Evolutionary conservation across 2,797 vertebrate species (phyloP), one percentile per base, ranked within the genome.

Genomic region (Lutjanus argentimaculatus): DNA sequence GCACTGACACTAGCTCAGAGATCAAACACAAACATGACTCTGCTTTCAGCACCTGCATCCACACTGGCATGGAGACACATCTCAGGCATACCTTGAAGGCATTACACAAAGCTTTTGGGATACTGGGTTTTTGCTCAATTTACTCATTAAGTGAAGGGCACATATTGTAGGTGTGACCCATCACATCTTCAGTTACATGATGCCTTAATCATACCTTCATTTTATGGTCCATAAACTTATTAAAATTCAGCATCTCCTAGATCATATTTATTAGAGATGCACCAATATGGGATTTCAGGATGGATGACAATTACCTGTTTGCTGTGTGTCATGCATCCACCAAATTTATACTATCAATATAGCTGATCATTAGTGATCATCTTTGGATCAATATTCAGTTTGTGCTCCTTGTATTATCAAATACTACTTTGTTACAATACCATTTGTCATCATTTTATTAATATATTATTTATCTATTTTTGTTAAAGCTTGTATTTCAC

Each of bases 1-100:
- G 75, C 62, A 85, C 82, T 93, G 74, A 90, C 71, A 81, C 76
- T 82, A 86, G 49, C 79, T 80, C 74, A 82, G 14, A 83, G 42
- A 77, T 73, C 63, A 77, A 80, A 87, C 68, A 36, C 30, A 36
- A 36, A 36, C 30, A 36, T 45, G 71, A 79, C 75, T 82, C 61
- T 80, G 56, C 67, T 70, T 75, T 79, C 61, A 82, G 9, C 25
- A 71, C 40, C 30, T 83, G 61, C 7, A 61, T 30, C 46, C 13
- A 63, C 67, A 58, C 61, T 14, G 64, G 57, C 46, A 67, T 42
- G 12, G 17, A 77, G 42, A 75, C 12, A 69, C 75, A 73, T 48
- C 72, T 72, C 55, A 81, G 15, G 48, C 36, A 53, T 56, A 67
- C 19, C 17, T 61, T 65, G 14, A 42, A 52, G 36, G 16, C 19